phyloP scores from a whole-genome alignment of 2,888 invertebrate species.

The Oxytorus armatus region DNA sequence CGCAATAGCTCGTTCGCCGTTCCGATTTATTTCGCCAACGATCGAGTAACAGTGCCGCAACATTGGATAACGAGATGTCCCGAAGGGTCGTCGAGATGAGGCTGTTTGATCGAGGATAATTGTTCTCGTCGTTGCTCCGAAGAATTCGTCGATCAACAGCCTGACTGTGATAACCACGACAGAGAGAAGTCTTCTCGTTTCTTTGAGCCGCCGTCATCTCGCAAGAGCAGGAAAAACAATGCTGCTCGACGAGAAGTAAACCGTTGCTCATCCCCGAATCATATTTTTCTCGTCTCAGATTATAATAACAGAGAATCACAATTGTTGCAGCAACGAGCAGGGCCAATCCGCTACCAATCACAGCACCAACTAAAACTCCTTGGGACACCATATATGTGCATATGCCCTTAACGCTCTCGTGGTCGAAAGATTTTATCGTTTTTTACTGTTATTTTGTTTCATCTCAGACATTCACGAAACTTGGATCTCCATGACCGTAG shows the following conservation, averaged over 20 bases:
- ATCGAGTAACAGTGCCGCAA: conserved; percentile 71
- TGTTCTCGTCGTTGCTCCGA: conserved; percentile 1
- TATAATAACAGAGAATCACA: conserved; percentile 89
- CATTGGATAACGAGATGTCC: conserved; percentile 18
- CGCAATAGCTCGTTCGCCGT: conserved; percentile 73
- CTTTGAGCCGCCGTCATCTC: not conserved
- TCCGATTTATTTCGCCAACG: conserved; percentile 75
- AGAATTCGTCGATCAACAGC: not conserved
- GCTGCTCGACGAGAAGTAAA: not conserved
- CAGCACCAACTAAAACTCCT: conserved; percentile 88
- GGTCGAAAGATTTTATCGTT: too few relatives aligned
- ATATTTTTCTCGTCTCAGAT: conserved; percentile 86
- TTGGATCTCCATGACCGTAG: too few relatives aligned
- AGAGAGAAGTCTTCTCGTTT: not conserved
- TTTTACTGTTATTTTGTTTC: too few relatives aligned
- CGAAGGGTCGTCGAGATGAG: not conserved
- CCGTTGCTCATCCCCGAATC: conserved; percentile 4
- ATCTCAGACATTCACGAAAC: too few relatives aligned
- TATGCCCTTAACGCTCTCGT: too few relatives aligned
- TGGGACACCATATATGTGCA: conserved; percentile 86
- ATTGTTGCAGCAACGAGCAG: conserved; percentile 88
- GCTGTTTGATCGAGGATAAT: conserved; percentile 6
- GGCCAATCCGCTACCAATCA: conserved; percentile 88
- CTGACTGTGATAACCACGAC: not conserved
- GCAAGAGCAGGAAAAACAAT: not conserved